Evolutionary conservation across 2,888 invertebrate genomes (phyloP), one percentile per base, ranked within the genome.

Genomic region (Apamea sordens): DNA sequence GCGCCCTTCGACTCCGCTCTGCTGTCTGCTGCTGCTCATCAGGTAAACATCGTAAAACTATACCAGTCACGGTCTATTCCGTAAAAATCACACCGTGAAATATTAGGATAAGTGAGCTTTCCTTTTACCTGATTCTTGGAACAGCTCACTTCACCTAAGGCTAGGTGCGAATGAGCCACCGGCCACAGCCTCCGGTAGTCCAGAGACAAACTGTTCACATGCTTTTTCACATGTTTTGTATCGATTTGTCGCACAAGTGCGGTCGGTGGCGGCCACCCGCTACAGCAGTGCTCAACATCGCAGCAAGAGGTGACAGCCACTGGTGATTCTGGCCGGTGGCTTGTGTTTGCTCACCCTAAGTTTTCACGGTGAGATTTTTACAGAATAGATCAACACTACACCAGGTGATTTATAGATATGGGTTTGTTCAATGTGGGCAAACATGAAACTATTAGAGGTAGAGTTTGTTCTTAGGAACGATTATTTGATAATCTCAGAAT

Each of bases 1-100:
- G 98, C 98, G 5, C 98, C 98, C 4, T 98, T 99, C 89, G 98
- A 98, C 95, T 98, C 98, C 0, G 98, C 98, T 0, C 97, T 98
- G 80, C 97, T 98, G 64, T 98, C 98, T 2, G 98, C 98, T 73
- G 98, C 98, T 61, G 98, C 98, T 21, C 98, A 98, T 93, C 98
- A 98, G 97, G 98, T 98, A 95, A 92, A 64, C 79, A 64, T 82
- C 56, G 15, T 18, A 15, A 71, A 10, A 50, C 44, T 67, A 21
- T 13, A 13, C 28, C 10, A 50, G 15, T 32, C 5, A 10, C 5
- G 15, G 50, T 15, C 24, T 24, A 24, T 24, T 70, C 24, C 32
- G 15, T 50, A 50, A 50, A 15, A 69, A 69, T 32, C 0, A 15
- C 8, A 50, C 0, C 5, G 4, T 32, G 21, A 69, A 50, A 3